Evolutionary conservation across 2,797 vertebrate species (phyloP).

Genomic region (Brotogeris chrysoptera): DNA sequence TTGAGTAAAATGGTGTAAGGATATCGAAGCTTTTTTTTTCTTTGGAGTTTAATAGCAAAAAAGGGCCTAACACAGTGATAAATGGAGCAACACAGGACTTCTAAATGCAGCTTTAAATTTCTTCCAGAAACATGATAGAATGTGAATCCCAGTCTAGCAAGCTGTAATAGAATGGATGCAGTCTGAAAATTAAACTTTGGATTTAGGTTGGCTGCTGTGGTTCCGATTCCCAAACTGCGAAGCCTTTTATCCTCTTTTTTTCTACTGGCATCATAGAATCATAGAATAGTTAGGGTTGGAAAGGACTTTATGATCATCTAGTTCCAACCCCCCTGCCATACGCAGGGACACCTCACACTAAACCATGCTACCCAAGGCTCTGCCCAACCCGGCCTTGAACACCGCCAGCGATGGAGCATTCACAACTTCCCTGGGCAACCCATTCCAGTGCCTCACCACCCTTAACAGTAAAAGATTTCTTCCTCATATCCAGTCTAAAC

Average conservation of each 20-base stretch:
- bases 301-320: too few relatives aligned
- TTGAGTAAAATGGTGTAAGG: background rate
- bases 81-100: background rate
- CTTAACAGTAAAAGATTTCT: too few relatives aligned
- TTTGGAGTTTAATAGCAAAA: background rate
- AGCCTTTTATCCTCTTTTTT: background rate
- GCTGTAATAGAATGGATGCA: background rate
- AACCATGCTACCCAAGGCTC: too few relatives aligned
- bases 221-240: background rate
- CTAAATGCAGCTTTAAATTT: background rate
- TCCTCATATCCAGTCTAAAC: too few relatives aligned
- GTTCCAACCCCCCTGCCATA: too few relatives aligned
- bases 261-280: background rate
- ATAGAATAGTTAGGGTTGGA: too few relatives aligned
- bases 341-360: too few relatives aligned
- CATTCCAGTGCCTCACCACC: too few relatives aligned
- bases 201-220: background rate
- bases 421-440: too few relatives aligned
- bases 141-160: background rate
- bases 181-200: background rate
- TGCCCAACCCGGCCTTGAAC: too few relatives aligned
- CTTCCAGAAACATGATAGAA: background rate
- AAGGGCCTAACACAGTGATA: background rate
- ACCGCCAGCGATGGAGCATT: too few relatives aligned
- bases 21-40: background rate